Conservation (phyloP, 1,140 invertebrate species). For the Neotoxoptera formosana region DNA sequence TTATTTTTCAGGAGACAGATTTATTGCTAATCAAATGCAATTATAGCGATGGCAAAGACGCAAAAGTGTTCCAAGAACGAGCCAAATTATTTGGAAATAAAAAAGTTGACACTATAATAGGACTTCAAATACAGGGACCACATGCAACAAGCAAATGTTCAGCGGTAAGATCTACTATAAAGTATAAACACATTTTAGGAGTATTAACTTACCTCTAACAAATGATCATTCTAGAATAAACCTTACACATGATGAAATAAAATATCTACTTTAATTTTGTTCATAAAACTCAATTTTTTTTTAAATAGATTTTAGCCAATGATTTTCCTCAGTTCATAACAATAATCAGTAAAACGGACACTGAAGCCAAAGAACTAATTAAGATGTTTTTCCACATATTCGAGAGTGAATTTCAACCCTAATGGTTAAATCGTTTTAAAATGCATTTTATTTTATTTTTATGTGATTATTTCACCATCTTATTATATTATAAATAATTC, state of each 20-base stretch:
- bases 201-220: too few species aligned
- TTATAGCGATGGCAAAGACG: background rate
- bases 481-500: background rate
- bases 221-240: background rate
- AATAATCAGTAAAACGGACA: conserved; percentile 30
- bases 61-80: conserved; percentile 28
- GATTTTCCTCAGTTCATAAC: conserved; percentile 49
- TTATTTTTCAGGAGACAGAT: conserved; percentile 31
- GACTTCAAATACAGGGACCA: conserved; percentile 29
- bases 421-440: background rate
- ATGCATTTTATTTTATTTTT: background rate
- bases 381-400: conserved; percentile 7
- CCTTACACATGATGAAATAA: background rate
- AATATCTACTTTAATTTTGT: background rate
- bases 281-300: background rate
- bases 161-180: background rate
- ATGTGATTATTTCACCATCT: background rate
- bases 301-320: conserved; percentile 37
- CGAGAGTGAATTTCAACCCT: conserved; percentile 38
- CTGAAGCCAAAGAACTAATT: conserved; percentile 30
- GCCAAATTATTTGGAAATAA: conserved; percentile 33
- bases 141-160: conserved; percentile 40
- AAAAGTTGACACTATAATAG: background rate
- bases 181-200: background rate
- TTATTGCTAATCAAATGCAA: conserved; percentile 34